phyloP scores from a whole-genome alignment of 2,113 vertebrate species.

The Callipepla squamata region DNA sequence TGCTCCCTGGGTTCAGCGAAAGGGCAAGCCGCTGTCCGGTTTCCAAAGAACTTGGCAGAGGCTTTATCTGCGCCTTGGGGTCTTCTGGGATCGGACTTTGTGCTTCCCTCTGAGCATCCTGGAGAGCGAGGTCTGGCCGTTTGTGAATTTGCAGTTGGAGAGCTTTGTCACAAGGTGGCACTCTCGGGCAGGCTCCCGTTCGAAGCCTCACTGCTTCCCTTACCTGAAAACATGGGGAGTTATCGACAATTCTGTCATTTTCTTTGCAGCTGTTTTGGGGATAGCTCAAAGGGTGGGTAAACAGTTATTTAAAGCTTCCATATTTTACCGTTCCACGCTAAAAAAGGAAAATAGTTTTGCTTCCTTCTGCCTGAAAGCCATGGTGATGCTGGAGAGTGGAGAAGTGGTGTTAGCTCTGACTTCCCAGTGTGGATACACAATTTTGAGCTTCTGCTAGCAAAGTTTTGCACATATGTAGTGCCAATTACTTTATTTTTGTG shows the following conservation, averaged over 20 bases:
- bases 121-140: not conserved
- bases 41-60: not conserved
- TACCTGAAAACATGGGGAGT: not conserved
- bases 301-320: not conserved
- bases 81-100: not conserved
- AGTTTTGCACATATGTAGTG: not conserved
- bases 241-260: not conserved
- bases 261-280: not conserved
- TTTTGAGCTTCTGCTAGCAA: not conserved
- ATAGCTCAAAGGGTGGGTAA: not conserved
- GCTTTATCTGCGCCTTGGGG: not conserved
- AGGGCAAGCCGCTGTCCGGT: fast-evolving
- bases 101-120: not conserved
- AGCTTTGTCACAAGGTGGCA: constrained; percentile 59
- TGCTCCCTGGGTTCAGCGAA: not conserved
- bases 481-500: not conserved
- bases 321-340: not conserved
- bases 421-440: not conserved
- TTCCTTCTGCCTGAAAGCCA: not conserved
- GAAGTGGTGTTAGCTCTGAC: not conserved
- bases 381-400: fast-evolving
- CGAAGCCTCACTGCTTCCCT: not conserved
- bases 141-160: constrained; percentile 38
- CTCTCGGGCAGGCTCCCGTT: not conserved
- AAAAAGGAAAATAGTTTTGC: not conserved